These are phyloP conservation scores for Rhynchomys soricoides DNA, from an alignment of 2,113 vertebrate species.

Conservation along the genomic window DNA sequence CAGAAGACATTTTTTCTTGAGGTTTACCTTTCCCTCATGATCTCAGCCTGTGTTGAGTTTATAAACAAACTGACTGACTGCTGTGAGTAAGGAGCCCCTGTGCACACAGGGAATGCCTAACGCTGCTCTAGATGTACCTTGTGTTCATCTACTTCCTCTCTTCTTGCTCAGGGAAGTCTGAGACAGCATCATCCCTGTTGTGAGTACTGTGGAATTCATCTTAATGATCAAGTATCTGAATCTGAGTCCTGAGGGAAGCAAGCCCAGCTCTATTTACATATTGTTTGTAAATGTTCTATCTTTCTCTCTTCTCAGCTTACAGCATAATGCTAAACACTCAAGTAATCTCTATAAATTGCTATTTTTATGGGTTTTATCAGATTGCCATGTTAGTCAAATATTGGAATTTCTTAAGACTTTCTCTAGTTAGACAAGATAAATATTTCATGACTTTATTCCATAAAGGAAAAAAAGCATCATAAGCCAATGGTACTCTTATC, in stretches of 20 bases:
- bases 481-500: neutral
- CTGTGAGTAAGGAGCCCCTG: neutral
- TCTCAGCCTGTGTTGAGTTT: neutral
- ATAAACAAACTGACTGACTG: neutral
- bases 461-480: neutral
- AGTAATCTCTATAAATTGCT: neutral
- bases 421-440: neutral
- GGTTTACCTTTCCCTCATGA: neutral
- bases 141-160: neutral
- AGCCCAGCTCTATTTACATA: neutral
- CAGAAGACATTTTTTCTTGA: neutral
- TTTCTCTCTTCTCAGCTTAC: neutral
- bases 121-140: neutral
- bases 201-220: neutral
- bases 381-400: neutral
- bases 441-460: neutral
- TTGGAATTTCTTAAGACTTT: neutral
- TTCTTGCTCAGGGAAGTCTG: neutral
- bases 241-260: neutral
- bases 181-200: neutral
- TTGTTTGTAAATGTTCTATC: neutral
- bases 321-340: neutral
- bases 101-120: rapidly evolving
- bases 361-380: neutral
- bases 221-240: neutral